Conservation (phyloP, 2,797 vertebrate genomes). For the Tokudaia tokunoshimensis region DNA sequence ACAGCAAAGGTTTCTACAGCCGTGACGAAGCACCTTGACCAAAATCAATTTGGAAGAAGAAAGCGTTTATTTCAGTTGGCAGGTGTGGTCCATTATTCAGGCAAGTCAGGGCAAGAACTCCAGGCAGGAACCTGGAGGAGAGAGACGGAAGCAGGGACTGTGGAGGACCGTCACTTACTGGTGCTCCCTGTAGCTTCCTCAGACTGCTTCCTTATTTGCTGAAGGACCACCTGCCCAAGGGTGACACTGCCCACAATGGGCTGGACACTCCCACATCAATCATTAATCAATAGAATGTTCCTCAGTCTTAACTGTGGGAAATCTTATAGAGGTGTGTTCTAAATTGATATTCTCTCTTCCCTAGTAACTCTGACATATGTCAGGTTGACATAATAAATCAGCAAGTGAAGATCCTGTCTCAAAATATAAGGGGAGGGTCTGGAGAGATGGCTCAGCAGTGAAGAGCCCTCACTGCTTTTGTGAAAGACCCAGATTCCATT, state of each 20-base stretch:
- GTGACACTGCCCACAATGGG: not conserved
- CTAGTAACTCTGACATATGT: not conserved
- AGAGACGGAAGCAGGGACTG: not conserved
- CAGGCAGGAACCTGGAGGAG: not conserved
- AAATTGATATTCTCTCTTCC: not conserved
- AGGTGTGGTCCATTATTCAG: not conserved
- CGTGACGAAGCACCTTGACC: not conserved
- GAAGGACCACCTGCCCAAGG: too few species aligned
- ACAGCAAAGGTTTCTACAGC: not conserved
- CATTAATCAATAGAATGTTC: not conserved
- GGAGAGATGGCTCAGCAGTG: not conserved
- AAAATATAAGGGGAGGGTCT: not conserved
- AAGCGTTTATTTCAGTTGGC: not conserved
- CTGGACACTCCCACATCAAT: too few species aligned
- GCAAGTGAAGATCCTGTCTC: not conserved
- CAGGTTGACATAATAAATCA: not conserved
- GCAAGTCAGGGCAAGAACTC: not conserved
- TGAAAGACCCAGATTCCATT: not conserved
- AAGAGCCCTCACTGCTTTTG: not conserved
- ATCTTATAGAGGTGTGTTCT: not conserved
- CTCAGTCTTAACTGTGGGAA: not conserved
- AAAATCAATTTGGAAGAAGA: not conserved
- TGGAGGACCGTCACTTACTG: not conserved
- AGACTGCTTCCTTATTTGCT: not conserved
- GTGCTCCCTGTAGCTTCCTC: not conserved